These are phyloP conservation scores for Macrophya annulata DNA, from an alignment of 2,888 invertebrate genomes.

Conservation along the genomic window DNA sequence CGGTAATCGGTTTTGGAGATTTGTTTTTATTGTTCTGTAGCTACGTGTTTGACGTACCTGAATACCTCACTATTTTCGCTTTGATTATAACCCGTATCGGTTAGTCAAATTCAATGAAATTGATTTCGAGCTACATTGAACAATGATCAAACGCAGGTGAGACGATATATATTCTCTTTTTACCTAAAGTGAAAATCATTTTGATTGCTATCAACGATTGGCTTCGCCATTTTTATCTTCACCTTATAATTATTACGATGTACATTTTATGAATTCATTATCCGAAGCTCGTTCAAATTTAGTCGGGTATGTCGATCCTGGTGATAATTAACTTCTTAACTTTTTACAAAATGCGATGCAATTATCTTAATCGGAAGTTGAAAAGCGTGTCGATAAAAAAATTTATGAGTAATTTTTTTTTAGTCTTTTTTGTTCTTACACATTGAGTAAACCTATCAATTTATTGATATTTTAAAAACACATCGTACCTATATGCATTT, in stretches of 20 bases:
- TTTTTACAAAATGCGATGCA: neutral
- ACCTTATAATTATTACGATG: neutral
- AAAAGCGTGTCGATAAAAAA: neutral
- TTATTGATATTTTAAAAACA: neutral
- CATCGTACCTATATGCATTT: constrained; percentile 30
- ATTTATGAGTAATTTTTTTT: neutral
- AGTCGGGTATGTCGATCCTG: neutral
- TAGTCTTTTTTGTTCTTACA: neutral
- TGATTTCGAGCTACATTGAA: constrained; percentile 24
- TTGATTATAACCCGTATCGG: constrained; percentile 32
- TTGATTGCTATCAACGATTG: neutral
- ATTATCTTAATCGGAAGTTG: neutral
- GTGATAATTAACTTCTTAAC: neutral
- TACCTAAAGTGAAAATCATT: neutral
- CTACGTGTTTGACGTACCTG: neutral
- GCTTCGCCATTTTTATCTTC: neutral
- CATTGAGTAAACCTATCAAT: neutral
- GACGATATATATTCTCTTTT: neutral
- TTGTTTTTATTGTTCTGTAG: neutral
- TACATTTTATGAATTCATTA: neutral
- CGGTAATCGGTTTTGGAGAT: neutral
- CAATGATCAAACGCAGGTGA: neutral
- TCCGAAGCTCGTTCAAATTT: neutral
- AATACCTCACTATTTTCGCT: constrained; percentile 2
- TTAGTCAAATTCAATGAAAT: constrained; percentile 28